phyloP scores from a whole-genome alignment of 2,888 invertebrate species.

The Archips crataeganus region DNA sequence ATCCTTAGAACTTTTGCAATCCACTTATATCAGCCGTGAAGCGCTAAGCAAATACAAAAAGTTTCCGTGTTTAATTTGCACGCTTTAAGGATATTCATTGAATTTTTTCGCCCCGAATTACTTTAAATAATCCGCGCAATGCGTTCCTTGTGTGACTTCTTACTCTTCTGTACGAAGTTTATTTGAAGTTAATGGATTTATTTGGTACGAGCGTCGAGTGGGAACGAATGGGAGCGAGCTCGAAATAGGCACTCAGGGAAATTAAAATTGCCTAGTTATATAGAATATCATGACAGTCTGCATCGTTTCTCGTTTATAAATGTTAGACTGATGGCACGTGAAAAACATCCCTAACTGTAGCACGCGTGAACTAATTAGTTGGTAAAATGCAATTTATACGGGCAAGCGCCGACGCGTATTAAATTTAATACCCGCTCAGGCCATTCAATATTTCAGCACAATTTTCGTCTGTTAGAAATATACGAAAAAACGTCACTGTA shows the following conservation, averaged over 20 bases:
- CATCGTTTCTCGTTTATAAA: slow-evolving; percentile 9
- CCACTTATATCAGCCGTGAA: slow-evolving; percentile 85
- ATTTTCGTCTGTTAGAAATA: too few relatives aligned
- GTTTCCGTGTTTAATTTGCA: slow-evolving; percentile 81
- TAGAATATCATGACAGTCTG: slow-evolving; percentile 5
- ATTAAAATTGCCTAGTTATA: slow-evolving; percentile 26
- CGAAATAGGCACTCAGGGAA: slow-evolving; percentile 31
- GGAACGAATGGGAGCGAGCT: slow-evolving; percentile 4
- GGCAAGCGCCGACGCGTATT: slow-evolving; percentile 15
- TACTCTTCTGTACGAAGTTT: slow-evolving; percentile 45
- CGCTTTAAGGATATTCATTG: slow-evolving; percentile 82
- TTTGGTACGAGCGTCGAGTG: slow-evolving; percentile 31
- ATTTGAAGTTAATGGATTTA: slow-evolving; percentile 42
- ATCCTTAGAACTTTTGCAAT: slow-evolving; percentile 84
- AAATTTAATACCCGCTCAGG: slow-evolving; percentile 1
- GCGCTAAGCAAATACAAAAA: slow-evolving; percentile 84
- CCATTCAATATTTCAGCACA: slow-evolving; percentile 4
- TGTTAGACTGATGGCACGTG: slow-evolving; percentile 13
- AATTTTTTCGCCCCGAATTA: slow-evolving; percentile 71
- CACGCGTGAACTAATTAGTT: slow-evolving; percentile 18
- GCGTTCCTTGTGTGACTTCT: slow-evolving; percentile 62
- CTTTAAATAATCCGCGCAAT: slow-evolving; percentile 78
- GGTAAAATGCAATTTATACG: slow-evolving; percentile 10
- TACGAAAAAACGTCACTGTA: too few relatives aligned
- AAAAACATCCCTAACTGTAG: slow-evolving; percentile 4